Conservation (phyloP, 2,797 vertebrate species). For the Aselliscus stoliczkanus region DNA sequence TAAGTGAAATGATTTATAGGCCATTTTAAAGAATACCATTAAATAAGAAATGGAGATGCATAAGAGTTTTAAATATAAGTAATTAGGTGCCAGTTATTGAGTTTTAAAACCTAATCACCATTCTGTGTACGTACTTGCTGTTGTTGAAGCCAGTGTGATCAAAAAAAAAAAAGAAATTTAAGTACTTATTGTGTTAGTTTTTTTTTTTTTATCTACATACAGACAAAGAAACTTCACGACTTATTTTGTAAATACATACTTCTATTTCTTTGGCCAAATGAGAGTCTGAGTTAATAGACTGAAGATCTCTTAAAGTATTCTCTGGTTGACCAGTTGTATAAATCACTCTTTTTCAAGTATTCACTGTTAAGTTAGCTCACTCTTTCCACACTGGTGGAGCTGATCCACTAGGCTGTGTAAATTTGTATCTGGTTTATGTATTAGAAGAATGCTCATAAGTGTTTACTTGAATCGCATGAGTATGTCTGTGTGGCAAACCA, state of each 20-base stretch:
- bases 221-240: not conserved
- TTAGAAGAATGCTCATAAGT: not conserved
- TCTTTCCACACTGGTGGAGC: not conserved
- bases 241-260: conserved; percentile 22
- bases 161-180: conserved; percentile 4
- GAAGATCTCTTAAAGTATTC: not conserved
- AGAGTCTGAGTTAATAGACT: conserved; percentile 9
- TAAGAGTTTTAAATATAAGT: not conserved
- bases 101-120: not conserved
- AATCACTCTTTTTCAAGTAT: not conserved
- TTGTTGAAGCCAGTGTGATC: not conserved
- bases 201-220: not conserved
- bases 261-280: conserved; percentile 11
- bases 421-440: conserved; percentile 2
- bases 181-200: not conserved
- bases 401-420: not conserved
- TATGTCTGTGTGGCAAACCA: not conserved
- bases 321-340: not conserved
- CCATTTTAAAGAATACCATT: not conserved
- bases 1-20: not conserved
- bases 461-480: conserved; percentile 8
- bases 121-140: not conserved
- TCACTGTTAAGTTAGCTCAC: not conserved
- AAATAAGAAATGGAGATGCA: not conserved
- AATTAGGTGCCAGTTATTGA: not conserved